Evolutionary conservation across 2,113 vertebrate genomes (phyloP).

Genomic region (Pterocles burchelli): DNA sequence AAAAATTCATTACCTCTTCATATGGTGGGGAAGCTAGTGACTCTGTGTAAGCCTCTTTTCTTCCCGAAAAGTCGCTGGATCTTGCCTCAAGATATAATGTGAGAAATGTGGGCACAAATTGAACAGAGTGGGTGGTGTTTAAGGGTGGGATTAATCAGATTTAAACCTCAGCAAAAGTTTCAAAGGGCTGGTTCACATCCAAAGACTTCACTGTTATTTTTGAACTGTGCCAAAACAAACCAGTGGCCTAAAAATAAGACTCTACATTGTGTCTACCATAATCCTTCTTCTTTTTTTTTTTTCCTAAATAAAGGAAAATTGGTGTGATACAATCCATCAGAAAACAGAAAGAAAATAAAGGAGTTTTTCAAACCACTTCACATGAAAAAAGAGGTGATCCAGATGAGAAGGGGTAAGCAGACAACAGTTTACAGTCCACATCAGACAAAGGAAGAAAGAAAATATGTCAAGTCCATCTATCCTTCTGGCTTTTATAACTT

Average conservation of each 20-base stretch:
- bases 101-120: not conserved
- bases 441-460: not conserved
- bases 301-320: not conserved
- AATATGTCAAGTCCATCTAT: not conserved
- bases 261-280: not conserved
- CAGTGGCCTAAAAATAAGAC: not conserved
- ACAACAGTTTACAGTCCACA: not conserved
- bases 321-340: not conserved
- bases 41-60: not conserved
- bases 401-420: not conserved
- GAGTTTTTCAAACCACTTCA: not conserved
- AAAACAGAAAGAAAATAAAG: not conserved
- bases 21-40: not conserved
- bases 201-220: not conserved
- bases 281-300: not conserved
- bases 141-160: not conserved
- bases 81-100: not conserved
- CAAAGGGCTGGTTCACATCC: not conserved
- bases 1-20: not conserved
- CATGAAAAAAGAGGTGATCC: not conserved
- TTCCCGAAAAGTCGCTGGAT: not conserved
- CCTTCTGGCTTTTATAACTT: not conserved
- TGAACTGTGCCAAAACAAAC: not conserved
- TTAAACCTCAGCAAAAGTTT: constrained; percentile 5
- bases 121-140: not conserved